Evolutionary conservation across 2,113 vertebrate species (phyloP), one percentile per base, ranked within the genome.

Genomic region (Heteronetta atricapilla): DNA sequence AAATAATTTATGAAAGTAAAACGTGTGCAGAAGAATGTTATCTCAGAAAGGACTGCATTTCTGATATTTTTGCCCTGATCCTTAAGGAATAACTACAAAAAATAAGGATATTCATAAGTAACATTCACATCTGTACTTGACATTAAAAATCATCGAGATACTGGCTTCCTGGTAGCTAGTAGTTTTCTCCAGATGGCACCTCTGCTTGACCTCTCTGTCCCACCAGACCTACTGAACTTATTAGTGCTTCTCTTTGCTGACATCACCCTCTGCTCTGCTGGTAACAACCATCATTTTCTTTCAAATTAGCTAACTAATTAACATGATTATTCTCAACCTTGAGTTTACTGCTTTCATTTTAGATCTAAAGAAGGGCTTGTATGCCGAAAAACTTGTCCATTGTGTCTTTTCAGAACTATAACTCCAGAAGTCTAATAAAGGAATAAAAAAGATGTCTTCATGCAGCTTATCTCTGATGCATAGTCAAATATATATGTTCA

Each of bases 131-230:
- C 63, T 76, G 44, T 28, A 25, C 59, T 74, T 93, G 92, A 92
- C 86, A 84, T 90, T 86, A 95, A 86, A 75, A 86, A 29, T 21
- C 83, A 68, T 28, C 0, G 1, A 88, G 80, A 81, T 81, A 25
- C 5, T 46, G 36, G 6, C 36, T 90, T 59, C 52, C 38, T 50
- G 16, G 10, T 48, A 53, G 29, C 31, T 74, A 31, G 13, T 10
- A 9, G 91, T 90, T 83, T 81, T 69, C 69, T 88, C 34, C 56
- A 86, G 80, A 52, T 77, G 40, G 4, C 58, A 78, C 80, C 52
- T 86, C 77, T 78, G 46, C 42, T 38, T 94, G 88, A 90, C 86
- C 76, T 74, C 52, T 90, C 42, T 68, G 60, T 88, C 69, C 66
- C 77, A 34, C 26, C 44, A 82, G 86, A 89, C 25, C 48, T 48